Conservation (phyloP, 2,888 invertebrate species). For the Fragum sueziense region DNA sequence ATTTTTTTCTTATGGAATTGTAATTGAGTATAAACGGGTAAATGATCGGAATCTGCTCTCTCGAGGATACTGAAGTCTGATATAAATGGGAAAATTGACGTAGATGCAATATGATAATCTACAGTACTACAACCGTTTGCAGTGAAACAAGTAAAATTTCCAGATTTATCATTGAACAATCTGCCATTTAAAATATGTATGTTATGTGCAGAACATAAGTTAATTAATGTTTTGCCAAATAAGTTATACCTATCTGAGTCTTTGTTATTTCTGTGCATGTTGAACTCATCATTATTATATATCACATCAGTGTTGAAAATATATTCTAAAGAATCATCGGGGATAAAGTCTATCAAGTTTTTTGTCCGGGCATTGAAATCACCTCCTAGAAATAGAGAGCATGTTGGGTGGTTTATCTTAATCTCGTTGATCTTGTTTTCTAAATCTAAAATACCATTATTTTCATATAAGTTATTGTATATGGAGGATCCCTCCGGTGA, state of each 20-base stretch:
- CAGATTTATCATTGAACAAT: too few relatives aligned
- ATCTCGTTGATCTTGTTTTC: not conserved
- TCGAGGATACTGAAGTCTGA: conserved; percentile 10
- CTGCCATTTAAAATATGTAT: not conserved
- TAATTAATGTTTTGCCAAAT: too few relatives aligned
- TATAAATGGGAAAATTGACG: conserved; percentile 2
- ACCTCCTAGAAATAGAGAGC: not conserved
- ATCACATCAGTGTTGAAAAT: not conserved
- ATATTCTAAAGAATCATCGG: not conserved
- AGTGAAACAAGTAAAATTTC: too few relatives aligned
- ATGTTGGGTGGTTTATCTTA: not conserved
- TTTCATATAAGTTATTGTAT: not conserved
- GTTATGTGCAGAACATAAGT: too few relatives aligned
- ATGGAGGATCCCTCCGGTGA: not conserved
- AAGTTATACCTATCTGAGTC: not conserved
- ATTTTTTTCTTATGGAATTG: too few relatives aligned
- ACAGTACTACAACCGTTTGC: conserved; percentile 12
- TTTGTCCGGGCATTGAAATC: not conserved
- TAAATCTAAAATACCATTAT: not conserved
- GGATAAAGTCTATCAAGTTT: not conserved
- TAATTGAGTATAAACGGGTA: conserved; percentile 1
- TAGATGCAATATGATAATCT: conserved; percentile 5
- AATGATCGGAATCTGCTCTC: not conserved
- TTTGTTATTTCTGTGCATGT: not conserved
- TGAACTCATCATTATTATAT: not conserved